A percentile compares a stretch with the other conserved stretches of the same genome.
phyloP scores from a whole-genome alignment of 2,113 vertebrate genomes.

The Oreotrochilus melanogaster region DNA sequence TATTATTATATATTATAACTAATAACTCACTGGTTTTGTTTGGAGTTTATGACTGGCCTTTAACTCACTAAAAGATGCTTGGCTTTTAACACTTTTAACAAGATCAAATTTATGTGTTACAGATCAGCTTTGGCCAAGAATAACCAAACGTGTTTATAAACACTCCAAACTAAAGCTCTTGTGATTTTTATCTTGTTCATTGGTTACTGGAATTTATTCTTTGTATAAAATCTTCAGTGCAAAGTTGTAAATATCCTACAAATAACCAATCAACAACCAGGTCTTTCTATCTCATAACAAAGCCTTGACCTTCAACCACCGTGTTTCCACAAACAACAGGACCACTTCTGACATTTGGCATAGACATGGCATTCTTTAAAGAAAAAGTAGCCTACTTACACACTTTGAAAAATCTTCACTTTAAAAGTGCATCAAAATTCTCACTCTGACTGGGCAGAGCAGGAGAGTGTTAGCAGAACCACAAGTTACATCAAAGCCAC shows the following conservation, averaged over 20 bases:
- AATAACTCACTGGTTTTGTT: background rate
- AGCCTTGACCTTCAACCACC: background rate
- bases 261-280: background rate
- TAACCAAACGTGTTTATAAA: background rate
- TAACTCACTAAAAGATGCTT: background rate
- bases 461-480: background rate
- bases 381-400: constrained; percentile 35
- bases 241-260: constrained; percentile 17
- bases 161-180: background rate
- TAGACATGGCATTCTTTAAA: background rate
- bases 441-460: background rate
- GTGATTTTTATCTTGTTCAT: background rate
- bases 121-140: background rate
- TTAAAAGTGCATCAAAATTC: background rate
- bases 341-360: background rate
- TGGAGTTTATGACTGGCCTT: background rate
- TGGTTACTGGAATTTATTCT: constrained; percentile 1
- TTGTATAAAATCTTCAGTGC: background rate
- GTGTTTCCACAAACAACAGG: background rate
- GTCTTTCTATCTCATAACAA: background rate
- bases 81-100: background rate
- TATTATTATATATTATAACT: too few species aligned
- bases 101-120: background rate
- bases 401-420: background rate
- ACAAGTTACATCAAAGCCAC: background rate